phyloP scores from a whole-genome alignment of 2,888 invertebrate genomes.

The Callinectes sapidus region DNA sequence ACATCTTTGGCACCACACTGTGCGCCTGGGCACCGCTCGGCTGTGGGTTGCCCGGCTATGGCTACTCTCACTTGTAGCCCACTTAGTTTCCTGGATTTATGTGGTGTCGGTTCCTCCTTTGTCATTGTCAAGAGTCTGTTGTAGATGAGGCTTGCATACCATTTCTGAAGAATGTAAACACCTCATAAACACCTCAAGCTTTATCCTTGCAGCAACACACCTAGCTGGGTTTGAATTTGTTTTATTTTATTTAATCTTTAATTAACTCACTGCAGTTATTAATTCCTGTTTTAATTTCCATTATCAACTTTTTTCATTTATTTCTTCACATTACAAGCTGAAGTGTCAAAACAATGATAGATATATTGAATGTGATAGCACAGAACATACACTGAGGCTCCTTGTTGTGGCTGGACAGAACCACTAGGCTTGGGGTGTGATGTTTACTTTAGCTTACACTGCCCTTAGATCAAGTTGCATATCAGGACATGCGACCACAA shows the following conservation, averaged over 20 bases:
- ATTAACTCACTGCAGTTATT: slow-evolving; percentile 28
- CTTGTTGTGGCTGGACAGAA: slow-evolving; percentile 37
- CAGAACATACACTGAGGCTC: slow-evolving; percentile 17
- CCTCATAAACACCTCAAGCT: slow-evolving; percentile 39
- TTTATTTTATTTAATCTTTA: slow-evolving; percentile 27
- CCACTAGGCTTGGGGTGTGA: slow-evolving; percentile 28
- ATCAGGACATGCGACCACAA: slow-evolving; percentile 31
- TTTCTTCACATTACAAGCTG: slow-evolving; percentile 31
- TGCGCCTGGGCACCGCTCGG: slow-evolving; percentile 34
- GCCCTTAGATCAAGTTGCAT: slow-evolving; percentile 8
- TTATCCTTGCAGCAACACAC: slow-evolving; percentile 37
- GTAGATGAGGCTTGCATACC: slow-evolving; percentile 46
- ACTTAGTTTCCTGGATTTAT: slow-evolving; percentile 40
- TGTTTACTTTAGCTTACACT: slow-evolving; percentile 15
- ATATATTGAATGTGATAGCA: slow-evolving; percentile 31
- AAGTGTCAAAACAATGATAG: slow-evolving; percentile 25
- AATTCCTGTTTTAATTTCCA: not conserved
- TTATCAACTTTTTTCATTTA: not conserved
- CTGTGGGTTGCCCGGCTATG: slow-evolving; percentile 42
- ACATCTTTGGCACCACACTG: slow-evolving; percentile 42
- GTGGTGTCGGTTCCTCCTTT: slow-evolving; percentile 38
- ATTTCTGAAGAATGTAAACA: slow-evolving; percentile 46
- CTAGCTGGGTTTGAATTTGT: slow-evolving; percentile 38
- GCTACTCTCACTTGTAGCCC: slow-evolving; percentile 49
- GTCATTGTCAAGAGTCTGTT: slow-evolving; percentile 40